Percentiles rank a stretch among this genome's conserved stretches.
Evolutionary conservation across 2,797 vertebrate genomes (phyloP).

Genomic region (Spondyliosoma cantharus): DNA sequence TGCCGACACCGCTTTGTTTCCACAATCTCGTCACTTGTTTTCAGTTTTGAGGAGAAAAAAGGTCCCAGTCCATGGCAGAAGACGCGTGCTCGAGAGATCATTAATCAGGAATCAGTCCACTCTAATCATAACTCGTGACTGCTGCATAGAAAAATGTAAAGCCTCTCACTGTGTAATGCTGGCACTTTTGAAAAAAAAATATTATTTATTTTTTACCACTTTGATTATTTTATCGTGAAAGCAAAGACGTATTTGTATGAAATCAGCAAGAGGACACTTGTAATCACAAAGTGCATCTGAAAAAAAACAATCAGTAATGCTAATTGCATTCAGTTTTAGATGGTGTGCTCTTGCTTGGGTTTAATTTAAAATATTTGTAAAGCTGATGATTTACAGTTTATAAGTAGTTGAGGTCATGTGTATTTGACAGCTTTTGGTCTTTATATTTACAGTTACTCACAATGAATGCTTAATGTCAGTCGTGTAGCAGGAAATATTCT

Average conservation of each 20-base stretch:
- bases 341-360: conserved; percentile 25
- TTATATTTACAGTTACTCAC: neutral
- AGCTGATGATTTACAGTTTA: conserved; percentile 45
- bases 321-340: conserved; percentile 65
- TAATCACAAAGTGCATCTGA: conserved; percentile 68
- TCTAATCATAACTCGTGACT: conserved; percentile 34
- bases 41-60: conserved; percentile 24
- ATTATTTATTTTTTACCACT: conserved; percentile 1
- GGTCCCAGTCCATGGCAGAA: conserved; percentile 12
- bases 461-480: neutral
- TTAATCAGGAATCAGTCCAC: conserved; percentile 46
- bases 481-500: neutral
- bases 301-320: conserved; percentile 69
- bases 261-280: conserved; percentile 64
- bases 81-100: conserved; percentile 11
- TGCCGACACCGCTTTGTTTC: conserved; percentile 26
- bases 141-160: conserved; percentile 7
- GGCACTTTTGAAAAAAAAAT: too few species aligned
- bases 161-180: conserved; percentile 11
- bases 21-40: conserved; percentile 44
- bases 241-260: conserved; percentile 49
- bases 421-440: neutral
- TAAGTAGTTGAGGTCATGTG: neutral
- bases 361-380: conserved; percentile 50
- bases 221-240: conserved; percentile 59